Percentiles rank a stretch among this genome's conserved stretches.
phyloP scores from a whole-genome alignment of 2,888 invertebrate species.

The Drosophila pseudotakahashii region DNA sequence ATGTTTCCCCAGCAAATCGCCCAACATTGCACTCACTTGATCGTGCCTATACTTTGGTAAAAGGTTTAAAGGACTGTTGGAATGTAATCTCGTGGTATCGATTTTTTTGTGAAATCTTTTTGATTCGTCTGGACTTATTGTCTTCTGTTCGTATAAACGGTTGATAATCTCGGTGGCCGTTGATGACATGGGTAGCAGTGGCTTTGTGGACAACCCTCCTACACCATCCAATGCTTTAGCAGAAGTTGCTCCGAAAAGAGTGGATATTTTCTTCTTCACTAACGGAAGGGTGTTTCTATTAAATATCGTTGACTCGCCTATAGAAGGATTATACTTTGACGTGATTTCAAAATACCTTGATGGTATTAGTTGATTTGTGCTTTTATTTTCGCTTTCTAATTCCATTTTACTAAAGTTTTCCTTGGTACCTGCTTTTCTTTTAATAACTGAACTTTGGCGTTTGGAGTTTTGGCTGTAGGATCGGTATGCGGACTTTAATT shows the following conservation, averaged over 20 bases:
- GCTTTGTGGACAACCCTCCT: not conserved
- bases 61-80: not conserved
- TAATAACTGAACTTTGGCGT: too few relatives aligned
- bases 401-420: not conserved
- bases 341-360: not conserved
- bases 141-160: not conserved
- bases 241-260: not conserved
- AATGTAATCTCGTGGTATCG: not conserved
- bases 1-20: not conserved
- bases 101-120: not conserved
- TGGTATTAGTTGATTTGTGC: too few relatives aligned
- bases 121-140: not conserved
- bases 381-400: not conserved
- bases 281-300: not conserved
- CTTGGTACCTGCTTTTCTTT: not conserved
- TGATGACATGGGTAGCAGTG: not conserved
- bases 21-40: not conserved
- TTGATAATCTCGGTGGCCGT: not conserved
- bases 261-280: not conserved
- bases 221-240: not conserved
- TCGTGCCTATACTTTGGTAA: not conserved
- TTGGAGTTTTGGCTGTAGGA: not conserved
- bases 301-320: too few relatives aligned
- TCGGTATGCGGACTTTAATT: not conserved
- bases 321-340: not conserved